These are phyloP conservation scores for Drosophila sulfurigaster DNA, from an alignment of 1,140 invertebrate genomes.

Conservation along the genomic window DNA sequence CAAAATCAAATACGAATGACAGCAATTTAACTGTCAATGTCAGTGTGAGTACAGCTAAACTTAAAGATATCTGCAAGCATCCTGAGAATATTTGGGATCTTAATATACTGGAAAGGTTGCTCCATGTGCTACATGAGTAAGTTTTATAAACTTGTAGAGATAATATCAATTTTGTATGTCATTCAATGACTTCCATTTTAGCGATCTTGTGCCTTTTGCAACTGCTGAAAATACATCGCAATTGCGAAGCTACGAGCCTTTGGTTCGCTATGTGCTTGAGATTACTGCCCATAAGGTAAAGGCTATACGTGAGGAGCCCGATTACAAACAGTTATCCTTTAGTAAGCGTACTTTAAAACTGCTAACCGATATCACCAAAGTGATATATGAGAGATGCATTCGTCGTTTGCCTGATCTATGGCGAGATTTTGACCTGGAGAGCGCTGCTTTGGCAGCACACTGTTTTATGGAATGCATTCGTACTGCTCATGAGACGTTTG, in stretches of 20 bases:
- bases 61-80: slow-evolving; percentile 65
- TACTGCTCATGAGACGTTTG: slow-evolving; percentile 85
- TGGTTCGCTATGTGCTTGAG: slow-evolving; percentile 74
- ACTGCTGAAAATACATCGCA: slow-evolving; percentile 47
- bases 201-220: slow-evolving; percentile 77
- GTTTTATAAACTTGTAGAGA: slow-evolving; percentile 1
- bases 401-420: slow-evolving; percentile 68
- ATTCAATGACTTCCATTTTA: slow-evolving; percentile 23
- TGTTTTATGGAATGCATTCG: slow-evolving; percentile 86
- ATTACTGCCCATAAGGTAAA: slow-evolving; percentile 57
- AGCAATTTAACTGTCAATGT: slow-evolving; percentile 53
- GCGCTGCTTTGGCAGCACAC: slow-evolving; percentile 85
- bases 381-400: slow-evolving; percentile 85
- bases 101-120: slow-evolving; percentile 62
- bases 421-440: slow-evolving; percentile 84
- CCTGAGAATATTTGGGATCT: slow-evolving; percentile 81
- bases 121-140: slow-evolving; percentile 74
- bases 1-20: slow-evolving; percentile 41
- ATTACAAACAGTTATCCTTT: slow-evolving; percentile 76
- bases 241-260: slow-evolving; percentile 57
- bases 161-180: not conserved
- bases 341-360: slow-evolving; percentile 73
- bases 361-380: slow-evolving; percentile 77
- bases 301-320: slow-evolving; percentile 67
- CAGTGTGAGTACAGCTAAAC: slow-evolving; percentile 57